Evolutionary conservation across 2,113 vertebrate species (phyloP).

Genomic region (Chloropsis hardwickii): DNA sequence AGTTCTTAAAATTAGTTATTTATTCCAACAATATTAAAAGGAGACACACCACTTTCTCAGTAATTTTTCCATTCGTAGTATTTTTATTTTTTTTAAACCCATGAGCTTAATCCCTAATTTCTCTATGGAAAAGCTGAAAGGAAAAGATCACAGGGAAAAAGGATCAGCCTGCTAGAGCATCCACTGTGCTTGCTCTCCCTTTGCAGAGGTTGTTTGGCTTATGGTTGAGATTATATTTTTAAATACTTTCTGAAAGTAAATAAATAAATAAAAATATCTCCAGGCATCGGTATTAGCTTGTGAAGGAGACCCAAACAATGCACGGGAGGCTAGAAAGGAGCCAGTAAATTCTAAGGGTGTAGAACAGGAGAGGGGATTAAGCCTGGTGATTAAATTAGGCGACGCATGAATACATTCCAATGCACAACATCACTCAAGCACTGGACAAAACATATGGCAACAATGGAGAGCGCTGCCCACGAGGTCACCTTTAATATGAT

Average conservation of each 20-base stretch:
- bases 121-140: constrained; percentile 47
- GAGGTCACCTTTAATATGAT: constrained; percentile 85
- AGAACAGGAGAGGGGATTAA: constrained; percentile 64
- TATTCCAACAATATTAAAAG: constrained; percentile 61
- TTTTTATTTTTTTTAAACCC: constrained; percentile 49
- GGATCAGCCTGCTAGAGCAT: not conserved
- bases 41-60: not conserved
- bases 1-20: constrained; percentile 52
- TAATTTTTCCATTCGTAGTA: constrained; percentile 59
- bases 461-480: constrained; percentile 70
- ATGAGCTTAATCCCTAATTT: constrained; percentile 32
- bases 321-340: not conserved
- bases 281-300: not conserved
- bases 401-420: constrained; percentile 84
- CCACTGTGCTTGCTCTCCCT: not conserved
- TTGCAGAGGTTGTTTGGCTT: not conserved
- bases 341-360: constrained; percentile 34
- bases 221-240: not conserved
- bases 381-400: constrained; percentile 79
- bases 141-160: not conserved
- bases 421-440: constrained; percentile 82
- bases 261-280: not conserved
- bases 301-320: constrained; percentile 10
- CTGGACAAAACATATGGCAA: constrained; percentile 80
- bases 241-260: not conserved